Percentiles rank a stretch among this genome's conserved stretches.
Conservation (phyloP, 2,113 vertebrate species). For the Anhinga rufa region DNA sequence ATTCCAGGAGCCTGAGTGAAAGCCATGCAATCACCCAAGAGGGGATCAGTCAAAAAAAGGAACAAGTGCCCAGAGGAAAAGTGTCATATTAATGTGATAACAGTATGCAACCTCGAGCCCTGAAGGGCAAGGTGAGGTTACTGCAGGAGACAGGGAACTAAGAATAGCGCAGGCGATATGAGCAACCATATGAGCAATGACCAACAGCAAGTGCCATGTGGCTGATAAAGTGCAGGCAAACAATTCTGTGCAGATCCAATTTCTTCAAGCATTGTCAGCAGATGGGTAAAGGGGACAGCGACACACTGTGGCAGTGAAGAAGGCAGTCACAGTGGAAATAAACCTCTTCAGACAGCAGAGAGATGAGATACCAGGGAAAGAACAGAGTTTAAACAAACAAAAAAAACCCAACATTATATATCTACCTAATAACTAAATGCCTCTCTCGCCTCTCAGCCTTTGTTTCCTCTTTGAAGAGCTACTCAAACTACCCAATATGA, state of each 20-base stretch:
- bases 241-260: background rate
- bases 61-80: background rate
- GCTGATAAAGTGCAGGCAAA: background rate
- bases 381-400: background rate
- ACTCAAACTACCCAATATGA: background rate
- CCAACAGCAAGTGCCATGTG: background rate
- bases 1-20: background rate
- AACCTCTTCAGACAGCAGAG: background rate
- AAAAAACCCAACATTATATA: fast-evolving
- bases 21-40: background rate
- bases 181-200: background rate
- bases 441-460: background rate
- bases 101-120: background rate
- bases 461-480: background rate
- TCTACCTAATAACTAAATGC: too few relatives aligned
- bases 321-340: background rate
- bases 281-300: background rate
- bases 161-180: background rate
- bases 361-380: background rate
- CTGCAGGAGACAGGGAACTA: background rate
- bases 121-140: background rate
- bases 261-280: background rate
- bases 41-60: too few relatives aligned
- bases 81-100: background rate
- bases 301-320: background rate